Evolutionary conservation across 1,140 invertebrate species (phyloP).

Genomic region (Akabosia matsudoensis): DNA sequence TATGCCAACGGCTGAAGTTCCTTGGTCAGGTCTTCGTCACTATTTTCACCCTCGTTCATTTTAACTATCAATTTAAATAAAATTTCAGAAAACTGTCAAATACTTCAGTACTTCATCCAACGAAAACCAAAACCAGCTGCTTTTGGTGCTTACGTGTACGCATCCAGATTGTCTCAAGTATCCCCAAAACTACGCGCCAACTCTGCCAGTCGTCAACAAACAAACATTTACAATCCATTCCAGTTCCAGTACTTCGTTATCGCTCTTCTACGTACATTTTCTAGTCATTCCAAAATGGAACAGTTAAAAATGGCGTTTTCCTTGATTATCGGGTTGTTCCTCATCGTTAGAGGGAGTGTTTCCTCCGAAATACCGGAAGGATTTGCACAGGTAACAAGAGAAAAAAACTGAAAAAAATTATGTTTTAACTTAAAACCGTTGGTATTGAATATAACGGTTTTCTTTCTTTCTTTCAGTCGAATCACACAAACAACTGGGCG

Average conservation of each 20-base stretch:
- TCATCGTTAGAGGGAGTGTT: not conserved
- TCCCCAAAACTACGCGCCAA: too few species aligned
- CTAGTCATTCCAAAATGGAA: too few species aligned
- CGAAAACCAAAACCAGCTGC: too few species aligned
- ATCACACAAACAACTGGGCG: conserved; percentile 98
- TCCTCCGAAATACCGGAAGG: too few species aligned
- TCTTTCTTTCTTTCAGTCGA: conserved; percentile 33
- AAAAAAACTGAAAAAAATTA: not conserved
- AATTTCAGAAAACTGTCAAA: not conserved
- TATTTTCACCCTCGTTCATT: conserved; percentile 9
- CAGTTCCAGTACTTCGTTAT: too few species aligned
- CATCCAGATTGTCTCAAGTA: too few species aligned
- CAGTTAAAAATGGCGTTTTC: not conserved
- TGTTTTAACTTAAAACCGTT: not conserved
- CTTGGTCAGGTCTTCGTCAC: conserved; percentile 11
- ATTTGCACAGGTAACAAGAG: not conserved
- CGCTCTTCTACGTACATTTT: too few species aligned
- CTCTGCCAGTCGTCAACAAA: too few species aligned
- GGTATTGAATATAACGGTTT: conserved; percentile 3
- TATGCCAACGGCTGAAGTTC: conserved; percentile 14
- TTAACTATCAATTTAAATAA: not conserved
- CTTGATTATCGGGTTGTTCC: not conserved
- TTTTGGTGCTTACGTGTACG: too few species aligned
- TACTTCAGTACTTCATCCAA: not conserved
- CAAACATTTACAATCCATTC: too few species aligned